phyloP scores from a whole-genome alignment of 2,888 invertebrate species.

The Agelastica alni region DNA sequence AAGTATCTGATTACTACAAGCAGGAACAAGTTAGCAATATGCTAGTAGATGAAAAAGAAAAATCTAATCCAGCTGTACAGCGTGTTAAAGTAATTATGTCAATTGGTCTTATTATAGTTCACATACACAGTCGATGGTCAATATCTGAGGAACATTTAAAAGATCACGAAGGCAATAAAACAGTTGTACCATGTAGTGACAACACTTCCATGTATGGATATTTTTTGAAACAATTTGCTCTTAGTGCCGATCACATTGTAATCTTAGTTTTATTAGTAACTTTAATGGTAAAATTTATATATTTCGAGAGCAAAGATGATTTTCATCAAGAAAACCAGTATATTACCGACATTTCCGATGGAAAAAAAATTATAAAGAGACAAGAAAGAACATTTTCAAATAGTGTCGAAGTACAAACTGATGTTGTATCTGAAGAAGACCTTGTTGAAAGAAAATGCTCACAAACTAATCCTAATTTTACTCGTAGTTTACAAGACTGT shows the following conservation, averaged over 20 bases:
- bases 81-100: constrained; percentile 95
- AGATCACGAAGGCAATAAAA: constrained; percentile 26
- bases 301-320: constrained; percentile 74
- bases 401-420: constrained; percentile 45
- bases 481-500: constrained; percentile 65
- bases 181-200: constrained; percentile 37
- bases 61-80: constrained; percentile 90
- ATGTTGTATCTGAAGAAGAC: constrained; percentile 17
- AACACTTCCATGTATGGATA: constrained; percentile 43
- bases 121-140: constrained; percentile 67
- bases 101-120: constrained; percentile 85
- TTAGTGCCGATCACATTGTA: constrained; percentile 86
- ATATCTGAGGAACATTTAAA: constrained; percentile 33
- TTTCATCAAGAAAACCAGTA: constrained; percentile 26
- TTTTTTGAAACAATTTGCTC: constrained; percentile 55
- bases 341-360: constrained; percentile 7
- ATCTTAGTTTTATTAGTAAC: constrained; percentile 82
- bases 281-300: constrained; percentile 86
- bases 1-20: constrained; percentile 44
- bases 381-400: constrained; percentile 36
- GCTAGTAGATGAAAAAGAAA: constrained; percentile 73
- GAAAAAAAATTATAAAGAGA: constrained; percentile 27
- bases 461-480: constrained; percentile 19
- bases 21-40: constrained; percentile 49
- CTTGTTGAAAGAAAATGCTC: constrained; percentile 19